Conservation (phyloP, 2,797 vertebrate species). For the Malurus splendens region DNA sequence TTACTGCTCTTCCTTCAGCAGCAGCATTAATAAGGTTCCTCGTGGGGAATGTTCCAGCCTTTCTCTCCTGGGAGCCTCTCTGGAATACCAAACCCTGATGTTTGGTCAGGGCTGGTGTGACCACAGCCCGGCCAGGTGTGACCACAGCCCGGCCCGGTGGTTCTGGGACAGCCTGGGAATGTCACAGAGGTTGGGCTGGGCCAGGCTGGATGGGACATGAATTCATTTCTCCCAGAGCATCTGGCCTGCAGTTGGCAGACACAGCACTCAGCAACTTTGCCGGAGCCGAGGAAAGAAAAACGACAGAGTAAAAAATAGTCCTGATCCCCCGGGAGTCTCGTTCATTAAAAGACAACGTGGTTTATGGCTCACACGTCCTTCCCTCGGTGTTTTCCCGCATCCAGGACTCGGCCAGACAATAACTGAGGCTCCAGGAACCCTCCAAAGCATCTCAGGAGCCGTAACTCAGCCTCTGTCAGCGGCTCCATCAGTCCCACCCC, state of each 20-base stretch:
- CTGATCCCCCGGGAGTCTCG: neutral
- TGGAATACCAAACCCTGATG: neutral
- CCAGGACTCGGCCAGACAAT: slow-evolving; percentile 13
- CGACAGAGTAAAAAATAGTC: slow-evolving; percentile 7
- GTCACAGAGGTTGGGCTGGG: neutral
- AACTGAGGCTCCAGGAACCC: neutral
- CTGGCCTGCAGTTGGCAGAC: slow-evolving; percentile 33
- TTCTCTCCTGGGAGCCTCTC: neutral
- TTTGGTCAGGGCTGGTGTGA: accelerated
- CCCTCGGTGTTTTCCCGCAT: neutral
- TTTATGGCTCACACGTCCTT: slow-evolving; percentile 23
- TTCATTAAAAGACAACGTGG: slow-evolving; percentile 35
- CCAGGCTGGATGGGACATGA: neutral
- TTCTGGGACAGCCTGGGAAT: neutral
- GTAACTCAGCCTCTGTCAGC: slow-evolving; percentile 48
- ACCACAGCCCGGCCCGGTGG: neutral
- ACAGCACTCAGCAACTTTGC: slow-evolving; percentile 8
- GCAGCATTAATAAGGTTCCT: neutral
- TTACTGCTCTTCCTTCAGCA: slow-evolving; percentile 1
- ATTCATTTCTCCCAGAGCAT: neutral
- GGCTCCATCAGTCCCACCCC: neutral
- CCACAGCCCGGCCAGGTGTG: neutral
- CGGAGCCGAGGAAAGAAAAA: slow-evolving; percentile 31
- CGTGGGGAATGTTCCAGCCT: neutral
- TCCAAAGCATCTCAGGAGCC: neutral